A percentile compares a stretch with the other conserved stretches of the same genome.
phyloP scores from a whole-genome alignment of 2,888 invertebrate genomes.

The Lobophora halterata region DNA sequence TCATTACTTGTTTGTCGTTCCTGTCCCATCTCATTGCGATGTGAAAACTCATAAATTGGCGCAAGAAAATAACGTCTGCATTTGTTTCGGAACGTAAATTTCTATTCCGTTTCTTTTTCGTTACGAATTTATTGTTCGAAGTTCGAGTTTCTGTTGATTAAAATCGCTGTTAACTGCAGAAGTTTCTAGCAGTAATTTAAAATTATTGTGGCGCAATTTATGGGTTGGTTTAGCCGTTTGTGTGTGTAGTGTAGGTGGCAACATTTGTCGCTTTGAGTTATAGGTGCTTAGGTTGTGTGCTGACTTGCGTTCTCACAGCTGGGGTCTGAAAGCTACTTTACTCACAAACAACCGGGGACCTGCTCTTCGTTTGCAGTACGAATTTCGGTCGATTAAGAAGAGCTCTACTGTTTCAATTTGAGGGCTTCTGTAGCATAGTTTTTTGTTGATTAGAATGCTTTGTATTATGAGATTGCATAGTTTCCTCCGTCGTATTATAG shows the following conservation, averaged over 20 bases:
- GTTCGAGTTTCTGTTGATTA: constrained; percentile 22
- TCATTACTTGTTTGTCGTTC: not conserved
- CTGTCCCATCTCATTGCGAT: not conserved
- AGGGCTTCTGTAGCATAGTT: not conserved
- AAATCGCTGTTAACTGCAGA: constrained; percentile 19
- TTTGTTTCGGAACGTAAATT: constrained; percentile 23
- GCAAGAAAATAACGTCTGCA: constrained; percentile 5
- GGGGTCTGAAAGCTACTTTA: not conserved
- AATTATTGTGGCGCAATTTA: constrained; percentile 24
- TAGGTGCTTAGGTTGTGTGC: no score
- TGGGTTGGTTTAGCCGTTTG: constrained; percentile 16
- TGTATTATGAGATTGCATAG: not conserved
- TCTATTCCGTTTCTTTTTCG: constrained; percentile 26
- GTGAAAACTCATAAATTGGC: not conserved
- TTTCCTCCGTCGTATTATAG: no score
- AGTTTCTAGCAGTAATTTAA: constrained; percentile 20
- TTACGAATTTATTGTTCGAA: constrained; percentile 23
- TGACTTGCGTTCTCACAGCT: not conserved
- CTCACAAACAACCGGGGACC: not conserved
- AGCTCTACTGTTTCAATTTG: constrained; percentile 5
- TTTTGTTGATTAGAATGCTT: not conserved
- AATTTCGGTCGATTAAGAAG: constrained; percentile 8
- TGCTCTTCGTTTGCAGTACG: constrained; percentile 5
- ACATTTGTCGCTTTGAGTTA: no score
- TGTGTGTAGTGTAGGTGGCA: constrained; percentile 8